These are phyloP conservation scores for Artemia sinica DNA, from an alignment of 2,888 invertebrate species.

Conservation along the genomic window DNA sequence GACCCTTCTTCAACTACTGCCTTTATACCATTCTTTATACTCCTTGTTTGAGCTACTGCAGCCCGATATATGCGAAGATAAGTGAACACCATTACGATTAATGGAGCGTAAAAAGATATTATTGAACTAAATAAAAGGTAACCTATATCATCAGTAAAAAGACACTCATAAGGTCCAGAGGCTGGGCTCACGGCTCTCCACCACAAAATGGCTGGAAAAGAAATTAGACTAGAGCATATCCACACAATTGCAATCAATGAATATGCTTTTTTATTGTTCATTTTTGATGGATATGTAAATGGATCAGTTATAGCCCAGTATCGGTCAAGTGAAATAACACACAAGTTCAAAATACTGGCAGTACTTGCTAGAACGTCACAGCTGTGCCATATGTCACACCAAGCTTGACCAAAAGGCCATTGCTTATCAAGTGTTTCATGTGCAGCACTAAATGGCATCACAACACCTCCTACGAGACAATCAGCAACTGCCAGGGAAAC, in stretches of 20 bases:
- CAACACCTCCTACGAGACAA: slow-evolving; percentile 82
- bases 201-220: slow-evolving; percentile 94
- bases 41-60: slow-evolving; percentile 75
- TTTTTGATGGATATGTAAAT: slow-evolving; percentile 84
- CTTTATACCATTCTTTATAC: slow-evolving; percentile 75
- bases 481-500: slow-evolving; percentile 92
- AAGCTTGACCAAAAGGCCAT: slow-evolving; percentile 85
- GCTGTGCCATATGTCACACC: slow-evolving; percentile 96
- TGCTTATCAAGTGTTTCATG: slow-evolving; percentile 73
- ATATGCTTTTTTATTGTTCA: slow-evolving; percentile 72
- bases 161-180: slow-evolving; percentile 52
- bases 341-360: slow-evolving; percentile 88
- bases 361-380: slow-evolving; percentile 92
- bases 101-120: slow-evolving; percentile 90
- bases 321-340: slow-evolving; percentile 86
- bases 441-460: slow-evolving; percentile 90
- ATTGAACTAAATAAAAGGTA: slow-evolving; percentile 94
- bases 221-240: slow-evolving; percentile 89
- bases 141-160: slow-evolving; percentile 87
- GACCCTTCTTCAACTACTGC: slow-evolving; percentile 43
- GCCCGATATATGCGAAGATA: slow-evolving; percentile 90
- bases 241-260: slow-evolving; percentile 82
- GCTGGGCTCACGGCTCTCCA: slow-evolving; percentile 52
- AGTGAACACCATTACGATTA: slow-evolving; percentile 94
- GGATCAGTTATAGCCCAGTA: slow-evolving; percentile 99